Evolutionary conservation across 53 echinoderm and acorn worm species (phyloP), one percentile per base, ranked within the genome.

Genomic region (Paracentrotus lividus): DNA sequence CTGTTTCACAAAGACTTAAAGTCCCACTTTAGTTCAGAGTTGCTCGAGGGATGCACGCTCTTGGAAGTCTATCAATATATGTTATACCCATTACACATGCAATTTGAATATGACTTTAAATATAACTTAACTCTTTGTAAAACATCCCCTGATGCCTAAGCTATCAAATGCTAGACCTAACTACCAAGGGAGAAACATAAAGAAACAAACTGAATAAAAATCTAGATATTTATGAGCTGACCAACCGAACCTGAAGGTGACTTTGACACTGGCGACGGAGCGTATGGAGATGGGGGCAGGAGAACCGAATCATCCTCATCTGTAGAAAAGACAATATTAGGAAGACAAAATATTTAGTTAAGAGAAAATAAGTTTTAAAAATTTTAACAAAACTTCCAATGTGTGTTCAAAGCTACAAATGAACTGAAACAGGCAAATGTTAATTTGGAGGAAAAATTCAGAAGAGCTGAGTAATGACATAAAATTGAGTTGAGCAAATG

Each of bases 251-350:
- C 58, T 58, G 92, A 47, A 23, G 42, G 68, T 90, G 95, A 59
- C 26, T 12, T 43, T 92, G 92, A 29, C 27, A n/a, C 29, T 86
- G 95, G 94, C 36, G 85, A 92, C 81, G 94, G 92, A 33, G 56
- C 59, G 59, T 92, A 92, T 12, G 96, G 96, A 9, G 98, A 98
- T 5, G 95, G 85, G 26, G 98, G 96, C 64, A 98, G 90, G 8
- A 98, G 94, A 52, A 98, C 93, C 10, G 98, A 98, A 36, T 98
- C 98, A 86, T 98, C 96, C 49, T 95, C 98, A 94, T 96, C 96
- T 96, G 93, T 43, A 86, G 85, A 55, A 44, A 55, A 91, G 81
- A 81, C 24, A 81, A 4, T 8, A 81, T 81, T 45, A 3, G 45
- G 27, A 47, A 26, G 47, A n/a, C 2, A 8, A 81, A 81, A 12